Evolutionary conservation across 1,140 invertebrate species (phyloP), one percentile per base, ranked within the genome.

Genomic region (Lepeophtheirus salmonis): DNA sequence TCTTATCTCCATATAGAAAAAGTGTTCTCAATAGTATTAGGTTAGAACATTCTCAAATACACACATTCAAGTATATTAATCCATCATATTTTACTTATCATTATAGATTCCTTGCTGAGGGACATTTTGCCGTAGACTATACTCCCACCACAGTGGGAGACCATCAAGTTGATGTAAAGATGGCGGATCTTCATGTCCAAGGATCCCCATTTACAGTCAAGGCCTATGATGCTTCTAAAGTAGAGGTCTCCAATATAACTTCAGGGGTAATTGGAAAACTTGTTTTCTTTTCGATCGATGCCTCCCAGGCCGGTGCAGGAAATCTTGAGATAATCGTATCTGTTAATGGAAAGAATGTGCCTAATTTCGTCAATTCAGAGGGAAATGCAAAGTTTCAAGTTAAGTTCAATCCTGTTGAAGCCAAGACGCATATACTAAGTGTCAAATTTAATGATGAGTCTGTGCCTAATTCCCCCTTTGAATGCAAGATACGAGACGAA

Each of bases 241-340:
- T 92, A 18, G 83, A 82, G 58, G 86, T 97, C 2, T 88, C 87
- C 0, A 86, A 94, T 67, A 88, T 92, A 55, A 83, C 82, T 48
- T 82, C 82, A 50, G 90, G 89, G 3, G 77, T 86, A 30, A 84
- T 95, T 30, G 88, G 88, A 20, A 89, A 89, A 71, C 86, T 89
- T 16, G 83, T 91, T 1, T 88, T 85, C 63, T 94, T 96, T 68
- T 87, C 84, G 64, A 90, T 88, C 61, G 83, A 87, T 69, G 83
- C 83, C 23, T 81, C 79, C 64, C 77, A 81, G 71, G 83, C 80
- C 67, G 86, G 92, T 63, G 90, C 90, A 63, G 92, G 92, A 30
- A 95, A 96, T 73, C 74, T 97, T 64, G 92, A 97, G 74, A 97
- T 98, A 50, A 95, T 96, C 60, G 92, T 98, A 0, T 89, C 90